Percentiles rank a stretch among this genome's conserved stretches.
phyloP scores from a whole-genome alignment of 2,888 invertebrate species.

The Nematopogon swammerdamellus region DNA sequence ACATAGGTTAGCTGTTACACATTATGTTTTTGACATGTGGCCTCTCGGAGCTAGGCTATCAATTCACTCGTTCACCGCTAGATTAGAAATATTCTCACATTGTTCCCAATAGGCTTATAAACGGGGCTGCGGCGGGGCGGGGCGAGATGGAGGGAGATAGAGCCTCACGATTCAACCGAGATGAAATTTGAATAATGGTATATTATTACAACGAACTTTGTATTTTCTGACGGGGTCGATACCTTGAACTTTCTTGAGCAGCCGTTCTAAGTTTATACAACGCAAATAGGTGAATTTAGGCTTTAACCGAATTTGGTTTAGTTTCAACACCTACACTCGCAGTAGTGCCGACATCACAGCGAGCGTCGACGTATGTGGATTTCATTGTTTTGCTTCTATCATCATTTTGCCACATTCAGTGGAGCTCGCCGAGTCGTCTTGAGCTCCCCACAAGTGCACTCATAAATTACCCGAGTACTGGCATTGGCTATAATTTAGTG shows the following conservation, averaged over 20 bases:
- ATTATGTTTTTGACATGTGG: too few relatives aligned
- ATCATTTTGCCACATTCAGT: too few relatives aligned
- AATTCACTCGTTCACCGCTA: background rate
- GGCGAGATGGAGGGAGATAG: background rate
- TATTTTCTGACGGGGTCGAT: background rate
- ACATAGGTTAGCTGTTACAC: too few relatives aligned
- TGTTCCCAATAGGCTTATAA: background rate
- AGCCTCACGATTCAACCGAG: background rate
- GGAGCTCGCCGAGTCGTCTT: too few relatives aligned
- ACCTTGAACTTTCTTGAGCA: background rate
- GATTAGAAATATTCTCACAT: background rate
- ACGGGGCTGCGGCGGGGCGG: background rate
- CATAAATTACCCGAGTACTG: background rate
- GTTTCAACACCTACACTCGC: too few relatives aligned
- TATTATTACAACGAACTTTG: background rate
- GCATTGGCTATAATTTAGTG: background rate
- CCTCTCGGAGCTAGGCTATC: background rate
- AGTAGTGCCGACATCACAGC: too few relatives aligned
- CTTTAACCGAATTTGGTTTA: too few relatives aligned
- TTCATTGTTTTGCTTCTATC: too few relatives aligned
- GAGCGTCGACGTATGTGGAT: too few relatives aligned
- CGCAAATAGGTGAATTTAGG: too few relatives aligned
- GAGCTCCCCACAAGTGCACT: background rate
- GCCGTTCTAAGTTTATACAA: too few relatives aligned
- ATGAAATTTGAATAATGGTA: background rate